Evolutionary conservation across 2,888 invertebrate species (phyloP), one percentile per base, ranked within the genome.

Genomic region (Tiliacea aurago): DNA sequence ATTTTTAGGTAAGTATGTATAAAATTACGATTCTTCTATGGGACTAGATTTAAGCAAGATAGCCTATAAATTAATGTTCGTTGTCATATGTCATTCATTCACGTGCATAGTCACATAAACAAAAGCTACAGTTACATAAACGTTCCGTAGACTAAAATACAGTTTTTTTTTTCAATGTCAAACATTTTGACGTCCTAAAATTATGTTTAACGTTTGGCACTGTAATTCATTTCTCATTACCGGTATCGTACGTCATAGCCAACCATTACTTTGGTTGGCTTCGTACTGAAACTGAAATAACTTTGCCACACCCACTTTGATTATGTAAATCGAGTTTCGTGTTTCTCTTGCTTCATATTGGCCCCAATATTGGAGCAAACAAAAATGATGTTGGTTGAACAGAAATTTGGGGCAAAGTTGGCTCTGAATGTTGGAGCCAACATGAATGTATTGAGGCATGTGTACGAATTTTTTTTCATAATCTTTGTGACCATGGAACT

Each of bases 291-390:
- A 73, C 75, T 67, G 70, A 80, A 84, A 81, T 80, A 85, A 79
- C 64, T 59, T 58, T 63, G 86, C 80, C 88, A 88, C 88, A 84
- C 88, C 89, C 79, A 85, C 80, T 75, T 76, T 66, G 59, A 70
- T 80, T 79, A 81, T 70, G 64, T 81, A 76, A 86, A 69, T 41
- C 49, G 66, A 74, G 70, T 71, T 67, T 87, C 73, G 45, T 64
- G 62, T 80, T 86, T 73, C 81, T 59, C 53, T 65, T 47, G 37
- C 6, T 59, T 47, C 47, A 11, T 13, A 20, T 49, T 67, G 53
- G 76, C 33, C 20, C 7, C 13, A 37, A 43, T 55, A 4, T 41
- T 65, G 37, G 55, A 9, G 37, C 1, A 18, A 43, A 33, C 9
- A 33, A 59, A 15, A 33, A 43, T 4, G 2, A 2, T 18, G 0